Evolutionary conservation across 2,888 invertebrate species (phyloP), one percentile per base, ranked within the genome.

Genomic region (Taenaris catops): DNA sequence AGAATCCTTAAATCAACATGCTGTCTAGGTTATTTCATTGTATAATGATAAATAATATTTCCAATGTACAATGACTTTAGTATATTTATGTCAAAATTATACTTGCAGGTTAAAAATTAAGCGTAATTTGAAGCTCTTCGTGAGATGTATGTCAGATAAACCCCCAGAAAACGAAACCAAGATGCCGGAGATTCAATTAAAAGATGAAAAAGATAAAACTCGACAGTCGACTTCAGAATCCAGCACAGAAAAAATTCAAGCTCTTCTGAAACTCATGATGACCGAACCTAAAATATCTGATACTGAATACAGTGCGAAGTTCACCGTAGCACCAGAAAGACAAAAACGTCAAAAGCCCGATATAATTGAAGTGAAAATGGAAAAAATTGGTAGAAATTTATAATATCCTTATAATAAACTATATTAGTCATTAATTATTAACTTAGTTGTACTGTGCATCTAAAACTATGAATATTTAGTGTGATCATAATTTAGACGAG

Each of bases 221-320:
- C 58, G 62, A 17, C 21, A 29, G 6, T n/a, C 12, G 7, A 21
- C n/a, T 4, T 54, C 55, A 14, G 66, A 72, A 1, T 56, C 65
- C 7, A 62, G 57, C 17, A 74, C 70, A 5, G 75, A 80, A 27
- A 87, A 79, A 51, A 79, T 87, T 27, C 84, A 87, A 46, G 65
- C 64, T 20, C 56, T 87, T 2, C 45, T 87, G 1, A 83, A 83
- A 49, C 65, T 67, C 23, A 63, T 84, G 62, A 58, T 74, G 35
- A 64, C 55, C 8, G 56, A 69, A 40, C 78, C 78, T 1, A 73
- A 68, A 51, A 67, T 79, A 35, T 71, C 65, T 14, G 74, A 79
- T 25, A 63, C 55, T 11, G 79, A 79, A 48, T 80, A 84, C 33
- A 63, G 63, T 10, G 55, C 72, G 8, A 74, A 63, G 31, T 81